phyloP scores from a whole-genome alignment of 1,140 invertebrate genomes.

The Penaeus vannamei region DNA sequence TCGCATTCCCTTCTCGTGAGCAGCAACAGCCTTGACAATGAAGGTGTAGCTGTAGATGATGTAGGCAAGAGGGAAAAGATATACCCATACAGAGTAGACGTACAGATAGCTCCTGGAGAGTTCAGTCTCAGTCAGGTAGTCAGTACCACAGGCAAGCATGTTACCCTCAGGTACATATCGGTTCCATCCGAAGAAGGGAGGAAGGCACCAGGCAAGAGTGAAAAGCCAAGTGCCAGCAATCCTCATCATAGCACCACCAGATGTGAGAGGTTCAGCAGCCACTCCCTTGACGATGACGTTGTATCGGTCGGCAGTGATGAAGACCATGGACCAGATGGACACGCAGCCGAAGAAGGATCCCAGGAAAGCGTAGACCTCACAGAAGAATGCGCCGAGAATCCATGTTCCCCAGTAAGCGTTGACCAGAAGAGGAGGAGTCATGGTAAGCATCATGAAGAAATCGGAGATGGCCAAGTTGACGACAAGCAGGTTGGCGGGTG shows the following conservation, averaged over 20 bases:
- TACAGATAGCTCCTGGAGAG: constrained; percentile 61
- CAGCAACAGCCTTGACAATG: too few relatives aligned
- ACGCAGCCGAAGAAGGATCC: constrained; percentile 73
- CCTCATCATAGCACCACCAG: constrained; percentile 56
- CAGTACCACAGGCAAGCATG: too few relatives aligned
- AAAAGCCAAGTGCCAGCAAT: constrained; percentile 62
- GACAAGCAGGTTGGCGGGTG: constrained; percentile 86
- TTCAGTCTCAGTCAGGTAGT: constrained; percentile 29
- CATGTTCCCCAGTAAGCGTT: constrained; percentile 74
- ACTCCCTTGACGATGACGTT: constrained; percentile 69
- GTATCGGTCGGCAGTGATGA: not conserved
- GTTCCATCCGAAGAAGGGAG: too few relatives aligned
- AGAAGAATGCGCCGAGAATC: constrained; percentile 80
- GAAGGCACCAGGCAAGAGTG: too few relatives aligned
- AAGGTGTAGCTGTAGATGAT: too few relatives aligned
- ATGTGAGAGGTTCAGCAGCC: constrained; percentile 67
- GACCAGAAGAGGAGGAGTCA: constrained; percentile 86
- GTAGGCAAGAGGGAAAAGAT: too few relatives aligned
- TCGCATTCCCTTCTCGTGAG: too few relatives aligned
- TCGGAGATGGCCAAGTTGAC: constrained; percentile 90
- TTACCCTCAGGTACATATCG: too few relatives aligned
- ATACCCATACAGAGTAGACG: too few relatives aligned
- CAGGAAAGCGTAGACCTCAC: constrained; percentile 84
- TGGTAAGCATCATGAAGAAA: constrained; percentile 80
- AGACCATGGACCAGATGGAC: constrained; percentile 1